phyloP scores from a whole-genome alignment of 1,140 invertebrate species.

The Daktulosphaira vitifoliae region DNA sequence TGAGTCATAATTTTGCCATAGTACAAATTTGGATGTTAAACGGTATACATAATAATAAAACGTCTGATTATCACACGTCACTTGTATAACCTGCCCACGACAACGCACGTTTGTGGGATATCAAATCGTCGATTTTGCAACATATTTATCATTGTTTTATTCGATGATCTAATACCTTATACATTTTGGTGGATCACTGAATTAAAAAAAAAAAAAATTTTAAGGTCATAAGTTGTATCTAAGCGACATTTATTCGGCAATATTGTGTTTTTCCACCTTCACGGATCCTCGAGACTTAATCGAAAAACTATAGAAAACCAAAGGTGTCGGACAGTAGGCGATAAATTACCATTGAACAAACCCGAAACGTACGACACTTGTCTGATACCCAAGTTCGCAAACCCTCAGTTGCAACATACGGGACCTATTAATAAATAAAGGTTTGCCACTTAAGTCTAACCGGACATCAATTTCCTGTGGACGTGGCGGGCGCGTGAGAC shows the following conservation, averaged over 20 bases:
- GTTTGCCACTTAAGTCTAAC: slow-evolving; percentile 28
- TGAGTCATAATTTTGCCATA: too few relatives aligned
- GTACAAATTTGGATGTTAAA: too few relatives aligned
- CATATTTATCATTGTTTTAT: too few relatives aligned
- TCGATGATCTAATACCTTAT: too few relatives aligned
- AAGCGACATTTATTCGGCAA: not conserved
- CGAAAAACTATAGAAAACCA: not conserved
- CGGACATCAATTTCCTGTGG: slow-evolving; percentile 5
- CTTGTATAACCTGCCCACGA: too few relatives aligned
- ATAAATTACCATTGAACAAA: not conserved
- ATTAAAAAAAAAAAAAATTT: not conserved
- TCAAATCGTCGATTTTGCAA: too few relatives aligned
- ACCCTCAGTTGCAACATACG: not conserved
- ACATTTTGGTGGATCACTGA: too few relatives aligned
- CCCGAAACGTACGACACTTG: not conserved
- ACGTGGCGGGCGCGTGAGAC: not conserved
- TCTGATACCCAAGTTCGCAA: too few relatives aligned
- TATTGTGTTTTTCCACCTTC: not conserved
- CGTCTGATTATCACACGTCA: too few relatives aligned
- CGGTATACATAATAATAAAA: too few relatives aligned
- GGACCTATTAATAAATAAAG: slow-evolving; percentile 28
- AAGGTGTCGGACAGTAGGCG: not conserved
- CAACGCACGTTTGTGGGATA: too few relatives aligned
- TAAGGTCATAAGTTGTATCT: not conserved
- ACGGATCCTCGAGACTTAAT: not conserved